phyloP scores from a whole-genome alignment of 2,113 vertebrate genomes.

The Neogale vison region DNA sequence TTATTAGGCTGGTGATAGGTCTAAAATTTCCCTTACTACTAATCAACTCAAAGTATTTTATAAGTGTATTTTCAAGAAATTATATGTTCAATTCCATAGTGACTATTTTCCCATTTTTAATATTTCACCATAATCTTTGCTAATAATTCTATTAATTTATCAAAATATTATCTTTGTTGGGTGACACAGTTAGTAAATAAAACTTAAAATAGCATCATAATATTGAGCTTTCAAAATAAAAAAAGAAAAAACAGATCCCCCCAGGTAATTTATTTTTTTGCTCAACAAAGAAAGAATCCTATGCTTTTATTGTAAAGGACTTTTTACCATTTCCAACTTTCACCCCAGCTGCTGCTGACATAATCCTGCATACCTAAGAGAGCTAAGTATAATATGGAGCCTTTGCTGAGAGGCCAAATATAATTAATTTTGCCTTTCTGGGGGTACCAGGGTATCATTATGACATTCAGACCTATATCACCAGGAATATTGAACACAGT shows the following conservation, averaged over 20 bases:
- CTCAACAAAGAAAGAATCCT: not conserved
- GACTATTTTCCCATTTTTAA: not conserved
- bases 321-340: not conserved
- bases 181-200: not conserved
- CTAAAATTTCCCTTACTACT: not conserved
- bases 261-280: not conserved
- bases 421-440: slow-evolving; percentile 16
- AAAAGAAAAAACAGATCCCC: not conserved
- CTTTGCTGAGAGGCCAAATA: not conserved
- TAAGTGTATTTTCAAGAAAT: not conserved
- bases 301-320: not conserved
- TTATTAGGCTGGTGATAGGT: not conserved
- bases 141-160: slow-evolving; percentile 7
- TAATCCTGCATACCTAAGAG: not conserved
- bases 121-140: not conserved
- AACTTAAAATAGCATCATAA: not conserved
- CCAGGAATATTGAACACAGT: not conserved
- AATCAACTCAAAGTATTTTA: not conserved
- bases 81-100: not conserved
- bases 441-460: not conserved
- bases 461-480: not conserved
- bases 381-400: not conserved
- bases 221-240: not conserved
- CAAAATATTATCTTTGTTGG: not conserved
- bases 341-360: not conserved